Conservation (phyloP, 2,113 vertebrate species). For the Glaucomys volans region DNA sequence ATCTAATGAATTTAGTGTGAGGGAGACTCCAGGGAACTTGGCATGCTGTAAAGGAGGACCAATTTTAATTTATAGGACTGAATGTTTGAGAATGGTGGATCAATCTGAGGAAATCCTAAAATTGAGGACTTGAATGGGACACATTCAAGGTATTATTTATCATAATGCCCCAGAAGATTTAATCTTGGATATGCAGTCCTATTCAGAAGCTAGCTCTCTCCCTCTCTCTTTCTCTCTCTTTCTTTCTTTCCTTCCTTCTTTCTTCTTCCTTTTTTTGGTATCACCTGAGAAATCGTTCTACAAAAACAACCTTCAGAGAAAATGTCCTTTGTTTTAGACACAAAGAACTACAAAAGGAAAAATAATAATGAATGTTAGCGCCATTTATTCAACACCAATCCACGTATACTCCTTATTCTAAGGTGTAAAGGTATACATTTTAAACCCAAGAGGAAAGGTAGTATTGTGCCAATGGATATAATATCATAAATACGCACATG, state of each 20-base stretch:
- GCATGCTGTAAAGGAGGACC: not conserved
- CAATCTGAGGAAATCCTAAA: not conserved
- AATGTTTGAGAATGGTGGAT: not conserved
- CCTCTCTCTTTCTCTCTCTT: too few relatives aligned
- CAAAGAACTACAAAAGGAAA: slow-evolving; percentile 62
- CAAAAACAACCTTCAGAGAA: slow-evolving; percentile 46
- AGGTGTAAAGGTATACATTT: slow-evolving; percentile 18
- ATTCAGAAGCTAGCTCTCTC: not conserved
- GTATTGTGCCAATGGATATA: slow-evolving; percentile 50
- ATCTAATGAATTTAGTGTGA: not conserved
- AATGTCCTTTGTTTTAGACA: slow-evolving; percentile 60
- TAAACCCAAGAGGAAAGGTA: slow-evolving; percentile 35
- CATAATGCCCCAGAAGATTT: not conserved
- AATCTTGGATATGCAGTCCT: not conserved
- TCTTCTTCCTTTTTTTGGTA: not conserved
- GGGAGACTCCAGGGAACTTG: not conserved
- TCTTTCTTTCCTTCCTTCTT: too few relatives aligned
- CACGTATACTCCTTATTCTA: slow-evolving; percentile 42
- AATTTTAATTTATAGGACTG: not conserved
- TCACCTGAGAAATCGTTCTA: slow-evolving; percentile 8
- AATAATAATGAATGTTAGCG: slow-evolving; percentile 29
- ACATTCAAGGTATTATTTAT: not conserved
- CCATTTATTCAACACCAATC: slow-evolving; percentile 45
- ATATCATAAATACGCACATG: slow-evolving; percentile 48
- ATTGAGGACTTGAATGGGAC: not conserved